A percentile compares a stretch with the other conserved stretches of the same genome.
These are phyloP conservation scores for Tinea trinotella DNA, from an alignment of 2,888 invertebrate species.

Conservation along the genomic window DNA sequence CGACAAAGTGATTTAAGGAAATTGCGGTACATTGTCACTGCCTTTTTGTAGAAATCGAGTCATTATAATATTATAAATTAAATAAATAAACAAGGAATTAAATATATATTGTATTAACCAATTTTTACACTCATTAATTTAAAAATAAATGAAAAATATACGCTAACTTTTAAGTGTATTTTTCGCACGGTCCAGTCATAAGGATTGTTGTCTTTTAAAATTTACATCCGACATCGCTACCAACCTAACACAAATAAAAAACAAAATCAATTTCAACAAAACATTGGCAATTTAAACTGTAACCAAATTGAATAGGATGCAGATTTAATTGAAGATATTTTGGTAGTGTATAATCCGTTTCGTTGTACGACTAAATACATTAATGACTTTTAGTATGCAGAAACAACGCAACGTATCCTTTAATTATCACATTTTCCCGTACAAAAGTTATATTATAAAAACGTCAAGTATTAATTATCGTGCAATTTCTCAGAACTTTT, in stretches of 20 bases:
- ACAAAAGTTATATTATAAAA: constrained; percentile 2
- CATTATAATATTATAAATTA: too few species aligned
- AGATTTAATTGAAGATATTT: neutral
- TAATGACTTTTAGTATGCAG: constrained; percentile 2
- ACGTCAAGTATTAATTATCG: neutral
- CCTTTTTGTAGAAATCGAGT: too few species aligned
- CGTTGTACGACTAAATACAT: neutral
- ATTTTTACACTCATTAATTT: neutral
- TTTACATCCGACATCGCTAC: neutral
- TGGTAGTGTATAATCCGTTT: neutral
- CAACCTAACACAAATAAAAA: neutral
- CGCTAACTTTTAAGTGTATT: neutral
- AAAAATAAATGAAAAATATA: neutral
- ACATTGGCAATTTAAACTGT: neutral
- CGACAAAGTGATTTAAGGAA: too few species aligned
- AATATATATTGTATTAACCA: too few species aligned
- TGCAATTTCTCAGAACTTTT: neutral
- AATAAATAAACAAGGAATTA: too few species aligned
- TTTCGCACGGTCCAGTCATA: constrained; percentile 6
- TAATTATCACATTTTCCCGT: constrained; percentile 1
- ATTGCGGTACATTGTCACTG: too few species aligned
- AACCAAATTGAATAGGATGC: neutral
- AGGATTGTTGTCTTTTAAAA: constrained; percentile 6
- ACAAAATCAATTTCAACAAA: too few species aligned
- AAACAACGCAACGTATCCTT: constrained; percentile 2